A percentile compares a stretch with the other conserved stretches of the same genome.
These are phyloP conservation scores for Hydrocynus forskahlii DNA, from an alignment of 2,797 vertebrate genomes.

Conservation along the genomic window DNA sequence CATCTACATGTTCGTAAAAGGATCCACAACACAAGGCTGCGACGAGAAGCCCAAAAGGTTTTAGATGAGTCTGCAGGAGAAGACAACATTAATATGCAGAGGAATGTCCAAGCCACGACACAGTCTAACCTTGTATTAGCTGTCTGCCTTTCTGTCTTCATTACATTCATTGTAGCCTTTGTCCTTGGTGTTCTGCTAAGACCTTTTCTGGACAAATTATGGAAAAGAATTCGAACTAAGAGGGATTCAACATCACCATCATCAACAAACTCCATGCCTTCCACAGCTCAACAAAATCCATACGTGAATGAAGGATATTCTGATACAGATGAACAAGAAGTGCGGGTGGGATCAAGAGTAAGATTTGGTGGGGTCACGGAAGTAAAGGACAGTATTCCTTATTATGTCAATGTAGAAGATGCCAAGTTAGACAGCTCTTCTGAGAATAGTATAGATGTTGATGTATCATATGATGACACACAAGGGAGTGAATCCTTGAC, in stretches of 20 bases:
- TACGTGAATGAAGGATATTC: conserved; percentile 82
- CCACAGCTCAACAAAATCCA: conserved; percentile 53
- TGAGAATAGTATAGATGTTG: conserved; percentile 51
- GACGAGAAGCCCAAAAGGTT: conserved; percentile 56
- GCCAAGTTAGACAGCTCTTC: conserved; percentile 48
- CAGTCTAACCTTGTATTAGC: conserved; percentile 76
- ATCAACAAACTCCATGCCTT: conserved; percentile 35
- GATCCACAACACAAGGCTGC: conserved; percentile 58
- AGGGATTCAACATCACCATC: conserved; percentile 55
- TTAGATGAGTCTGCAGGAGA: background rate
- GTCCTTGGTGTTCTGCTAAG: conserved; percentile 84
- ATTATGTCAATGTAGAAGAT: conserved; percentile 68
- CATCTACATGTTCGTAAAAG: conserved; percentile 67
- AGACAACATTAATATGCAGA: background rate
- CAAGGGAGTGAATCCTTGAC: background rate
- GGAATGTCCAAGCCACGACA: conserved; percentile 10
- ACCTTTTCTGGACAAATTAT: conserved; percentile 80
- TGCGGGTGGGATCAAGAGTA: conserved; percentile 71
- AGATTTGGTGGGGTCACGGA: conserved; percentile 67
- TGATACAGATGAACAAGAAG: conserved; percentile 54
- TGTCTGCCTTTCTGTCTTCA: conserved; percentile 84
- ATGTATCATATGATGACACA: conserved; percentile 15
- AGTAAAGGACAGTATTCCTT: conserved; percentile 53
- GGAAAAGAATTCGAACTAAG: conserved; percentile 63
- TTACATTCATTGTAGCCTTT: conserved; percentile 88